Conservation (phyloP, 2,113 vertebrate genomes). For the Labrus mixtus region DNA sequence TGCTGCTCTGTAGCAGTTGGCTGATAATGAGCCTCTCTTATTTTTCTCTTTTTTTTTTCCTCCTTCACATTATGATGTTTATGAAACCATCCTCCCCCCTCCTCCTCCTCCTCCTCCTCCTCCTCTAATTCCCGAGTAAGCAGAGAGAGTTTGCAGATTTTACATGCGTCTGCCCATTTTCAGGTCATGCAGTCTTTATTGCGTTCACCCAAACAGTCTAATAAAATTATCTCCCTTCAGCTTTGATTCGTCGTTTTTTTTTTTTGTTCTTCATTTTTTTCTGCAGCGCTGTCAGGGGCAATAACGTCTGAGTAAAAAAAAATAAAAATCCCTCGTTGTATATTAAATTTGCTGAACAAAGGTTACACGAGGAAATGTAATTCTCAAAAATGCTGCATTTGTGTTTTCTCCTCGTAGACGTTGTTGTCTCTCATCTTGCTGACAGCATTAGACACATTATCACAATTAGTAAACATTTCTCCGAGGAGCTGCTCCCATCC, state of each 20-base stretch:
- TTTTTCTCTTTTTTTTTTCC: not conserved
- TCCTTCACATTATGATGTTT: constrained; percentile 33
- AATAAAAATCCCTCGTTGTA: not conserved
- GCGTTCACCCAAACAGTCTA: constrained; percentile 34
- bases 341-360: constrained; percentile 61
- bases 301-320: constrained; percentile 13
- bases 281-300: constrained; percentile 43
- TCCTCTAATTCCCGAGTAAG: constrained; percentile 27
- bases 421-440: constrained; percentile 14
- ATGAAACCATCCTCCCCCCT: constrained; percentile 8
- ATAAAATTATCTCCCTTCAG: constrained; percentile 39
- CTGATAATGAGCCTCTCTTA: constrained; percentile 48
- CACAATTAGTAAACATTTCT: constrained; percentile 57
- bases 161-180: constrained; percentile 33
- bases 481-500: constrained; percentile 13
- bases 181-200: constrained; percentile 41
- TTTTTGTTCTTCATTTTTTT: not conserved
- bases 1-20: constrained; percentile 26
- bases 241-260: not conserved
- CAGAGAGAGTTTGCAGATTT: constrained; percentile 45
- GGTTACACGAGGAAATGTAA: constrained; percentile 33
- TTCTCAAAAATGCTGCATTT: constrained; percentile 59
- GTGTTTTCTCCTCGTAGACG: constrained; percentile 31
- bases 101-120: not conserved
- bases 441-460: constrained; percentile 50